Evolutionary conservation across 1,140 invertebrate species (phyloP).

Genomic region (Epicauta chinensis): DNA sequence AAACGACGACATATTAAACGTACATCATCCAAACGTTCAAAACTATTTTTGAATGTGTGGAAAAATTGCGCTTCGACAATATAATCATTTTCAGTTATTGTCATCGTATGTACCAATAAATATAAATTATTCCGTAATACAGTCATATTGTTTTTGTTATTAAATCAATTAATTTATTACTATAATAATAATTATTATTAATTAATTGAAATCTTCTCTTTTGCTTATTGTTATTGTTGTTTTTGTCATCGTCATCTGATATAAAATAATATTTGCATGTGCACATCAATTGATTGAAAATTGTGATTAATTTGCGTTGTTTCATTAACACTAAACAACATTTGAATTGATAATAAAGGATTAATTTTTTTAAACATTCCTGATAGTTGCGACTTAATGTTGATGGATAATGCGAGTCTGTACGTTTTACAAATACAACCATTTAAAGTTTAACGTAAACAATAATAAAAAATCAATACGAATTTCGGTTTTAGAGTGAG

Average conservation of each 20-base stretch:
- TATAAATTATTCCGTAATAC: conserved; percentile 19
- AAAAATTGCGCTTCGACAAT: conserved; percentile 39
- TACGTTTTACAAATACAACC: conserved; percentile 13
- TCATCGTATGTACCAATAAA: conserved; percentile 41
- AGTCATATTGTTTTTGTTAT: background rate
- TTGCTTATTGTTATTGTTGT: conserved; percentile 1
- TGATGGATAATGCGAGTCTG: background rate
- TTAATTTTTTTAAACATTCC: conserved; percentile 30
- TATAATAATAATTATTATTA: too few species aligned
- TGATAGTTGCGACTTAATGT: conserved; percentile 11
- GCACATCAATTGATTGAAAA: background rate
- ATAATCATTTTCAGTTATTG: conserved; percentile 36
- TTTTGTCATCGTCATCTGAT: conserved; percentile 3
- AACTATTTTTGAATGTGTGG: conserved; percentile 28
- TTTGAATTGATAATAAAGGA: conserved; percentile 3
- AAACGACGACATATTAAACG: conserved; percentile 33
- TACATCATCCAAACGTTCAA: conserved; percentile 13
- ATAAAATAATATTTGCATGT: background rate
- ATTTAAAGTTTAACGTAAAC: conserved; percentile 12
- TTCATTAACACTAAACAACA: conserved; percentile 14
- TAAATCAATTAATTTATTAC: too few species aligned
- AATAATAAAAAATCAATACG: conserved; percentile 5
- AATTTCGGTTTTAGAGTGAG: conserved; percentile 23
- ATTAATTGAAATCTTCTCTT: too few species aligned
- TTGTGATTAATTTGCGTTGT: conserved; percentile 6